Conservation (phyloP, 2,888 invertebrate species). For the Calliphora vomitoria region DNA sequence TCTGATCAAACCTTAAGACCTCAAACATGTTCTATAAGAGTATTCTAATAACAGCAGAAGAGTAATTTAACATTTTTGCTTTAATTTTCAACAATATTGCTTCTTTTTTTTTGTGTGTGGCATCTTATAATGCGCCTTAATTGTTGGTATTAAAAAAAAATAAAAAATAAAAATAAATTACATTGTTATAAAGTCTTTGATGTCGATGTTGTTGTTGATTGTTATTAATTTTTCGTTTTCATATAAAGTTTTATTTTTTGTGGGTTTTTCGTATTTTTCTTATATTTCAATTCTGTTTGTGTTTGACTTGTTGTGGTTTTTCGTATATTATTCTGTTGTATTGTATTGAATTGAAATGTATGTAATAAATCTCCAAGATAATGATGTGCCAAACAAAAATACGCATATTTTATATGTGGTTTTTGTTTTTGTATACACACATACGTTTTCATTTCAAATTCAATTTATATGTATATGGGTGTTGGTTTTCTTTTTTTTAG, state of each 20-base stretch:
- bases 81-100: neutral
- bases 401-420: slow-evolving; percentile 23
- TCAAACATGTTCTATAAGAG: slow-evolving; percentile 61
- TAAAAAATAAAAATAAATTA: slow-evolving; percentile 12
- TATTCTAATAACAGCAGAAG: slow-evolving; percentile 52
- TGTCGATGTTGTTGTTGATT: slow-evolving; percentile 29
- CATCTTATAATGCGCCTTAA: slow-evolving; percentile 14
- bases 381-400: slow-evolving; percentile 59
- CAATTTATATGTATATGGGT: neutral
- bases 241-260: slow-evolving; percentile 8
- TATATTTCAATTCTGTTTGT: slow-evolving; percentile 19
- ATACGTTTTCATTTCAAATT: neutral
- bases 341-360: slow-evolving; percentile 14
- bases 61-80: slow-evolving; percentile 23
- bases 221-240: slow-evolving; percentile 29
- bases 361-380: slow-evolving; percentile 63
- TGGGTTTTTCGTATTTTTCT: slow-evolving; percentile 14
- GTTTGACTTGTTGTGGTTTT: slow-evolving; percentile 40
- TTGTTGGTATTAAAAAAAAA: slow-evolving; percentile 21
- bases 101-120: slow-evolving; percentile 19
- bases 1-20: neutral
- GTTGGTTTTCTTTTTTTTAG: neutral
- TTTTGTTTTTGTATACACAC: neutral
- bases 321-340: neutral
- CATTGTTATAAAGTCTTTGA: slow-evolving; percentile 39